Evolutionary conservation across 2,888 invertebrate genomes (phyloP).

Genomic region (Ennomos quercinarius): DNA sequence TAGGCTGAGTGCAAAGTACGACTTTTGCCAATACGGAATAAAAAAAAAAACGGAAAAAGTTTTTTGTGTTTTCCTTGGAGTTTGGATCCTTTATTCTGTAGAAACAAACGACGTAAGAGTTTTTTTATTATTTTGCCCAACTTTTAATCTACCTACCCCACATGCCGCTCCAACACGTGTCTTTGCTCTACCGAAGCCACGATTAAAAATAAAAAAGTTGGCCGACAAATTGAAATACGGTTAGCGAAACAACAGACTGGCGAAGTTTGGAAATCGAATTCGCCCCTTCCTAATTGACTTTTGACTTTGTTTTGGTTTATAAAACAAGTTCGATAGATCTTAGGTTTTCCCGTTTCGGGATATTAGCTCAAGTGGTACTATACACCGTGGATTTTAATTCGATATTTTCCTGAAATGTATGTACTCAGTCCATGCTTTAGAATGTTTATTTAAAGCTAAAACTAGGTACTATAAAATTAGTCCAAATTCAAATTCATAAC

Average conservation of each 20-base stretch:
- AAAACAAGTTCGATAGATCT: constrained; percentile 41
- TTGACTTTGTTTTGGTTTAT: constrained; percentile 52
- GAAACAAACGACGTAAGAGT: too few species aligned
- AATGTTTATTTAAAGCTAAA: too few species aligned
- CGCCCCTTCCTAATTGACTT: constrained; percentile 54
- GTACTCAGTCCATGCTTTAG: too few species aligned
- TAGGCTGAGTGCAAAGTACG: constrained; percentile 5
- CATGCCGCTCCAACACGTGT: too few species aligned
- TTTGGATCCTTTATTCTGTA: background rate
- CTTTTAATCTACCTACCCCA: too few species aligned
- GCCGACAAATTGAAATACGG: constrained; percentile 51
- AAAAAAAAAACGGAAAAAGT: constrained; percentile 1
- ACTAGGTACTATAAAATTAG: too few species aligned
- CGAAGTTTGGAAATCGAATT: constrained; percentile 49
- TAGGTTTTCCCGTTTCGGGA: constrained; percentile 6
- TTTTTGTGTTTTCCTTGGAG: background rate
- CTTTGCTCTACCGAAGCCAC: background rate
- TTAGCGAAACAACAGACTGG: constrained; percentile 48
- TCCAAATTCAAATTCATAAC: too few species aligned
- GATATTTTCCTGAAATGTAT: too few species aligned
- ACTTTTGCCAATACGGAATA: background rate
- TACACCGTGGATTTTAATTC: too few species aligned
- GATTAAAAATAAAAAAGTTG: constrained; percentile 41
- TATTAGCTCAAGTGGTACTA: constrained; percentile 5
- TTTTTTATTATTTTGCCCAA: too few species aligned